Conservation (phyloP, 2,888 invertebrate genomes). For the Ischnus inquisitorius region DNA sequence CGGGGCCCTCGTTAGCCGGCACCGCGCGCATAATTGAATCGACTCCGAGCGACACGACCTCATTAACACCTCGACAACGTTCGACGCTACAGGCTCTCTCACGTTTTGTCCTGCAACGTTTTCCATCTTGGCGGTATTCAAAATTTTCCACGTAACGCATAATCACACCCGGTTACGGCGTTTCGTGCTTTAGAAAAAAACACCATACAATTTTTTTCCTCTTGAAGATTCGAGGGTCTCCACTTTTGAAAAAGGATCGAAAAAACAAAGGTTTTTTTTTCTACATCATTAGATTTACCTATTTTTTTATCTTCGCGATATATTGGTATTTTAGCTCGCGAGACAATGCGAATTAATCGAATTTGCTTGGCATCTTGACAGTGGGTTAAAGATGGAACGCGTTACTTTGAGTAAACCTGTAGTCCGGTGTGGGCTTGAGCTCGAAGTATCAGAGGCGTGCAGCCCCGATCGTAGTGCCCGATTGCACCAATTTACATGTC, state of each 20-base stretch:
- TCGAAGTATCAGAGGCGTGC: constrained; percentile 76
- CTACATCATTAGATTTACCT: too few species aligned
- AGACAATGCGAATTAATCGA: not conserved
- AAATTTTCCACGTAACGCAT: not conserved
- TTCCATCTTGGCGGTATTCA: constrained; percentile 39
- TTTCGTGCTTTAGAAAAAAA: not conserved
- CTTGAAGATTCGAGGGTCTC: not conserved
- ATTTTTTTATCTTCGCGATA: not conserved
- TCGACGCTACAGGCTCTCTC: constrained; percentile 84
- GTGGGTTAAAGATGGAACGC: not conserved
- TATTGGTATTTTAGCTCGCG: not conserved
- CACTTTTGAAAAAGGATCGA: too few species aligned
- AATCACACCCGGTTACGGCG: not conserved
- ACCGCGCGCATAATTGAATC: constrained; percentile 84
- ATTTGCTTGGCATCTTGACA: not conserved
- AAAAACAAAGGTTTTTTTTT: too few species aligned
- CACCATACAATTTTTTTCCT: not conserved
- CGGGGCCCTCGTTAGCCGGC: constrained; percentile 83
- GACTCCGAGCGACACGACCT: constrained; percentile 85
- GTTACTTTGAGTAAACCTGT: constrained; percentile 76
- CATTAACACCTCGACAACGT: constrained; percentile 84
- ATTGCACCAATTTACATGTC: constrained; percentile 85
- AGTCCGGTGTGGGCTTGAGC: constrained; percentile 72
- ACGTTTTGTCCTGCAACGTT: constrained; percentile 77
- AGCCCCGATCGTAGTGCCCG: constrained; percentile 81